These are phyloP conservation scores for Agelastica alni DNA, from an alignment of 2,888 invertebrate species.

Conservation along the genomic window DNA sequence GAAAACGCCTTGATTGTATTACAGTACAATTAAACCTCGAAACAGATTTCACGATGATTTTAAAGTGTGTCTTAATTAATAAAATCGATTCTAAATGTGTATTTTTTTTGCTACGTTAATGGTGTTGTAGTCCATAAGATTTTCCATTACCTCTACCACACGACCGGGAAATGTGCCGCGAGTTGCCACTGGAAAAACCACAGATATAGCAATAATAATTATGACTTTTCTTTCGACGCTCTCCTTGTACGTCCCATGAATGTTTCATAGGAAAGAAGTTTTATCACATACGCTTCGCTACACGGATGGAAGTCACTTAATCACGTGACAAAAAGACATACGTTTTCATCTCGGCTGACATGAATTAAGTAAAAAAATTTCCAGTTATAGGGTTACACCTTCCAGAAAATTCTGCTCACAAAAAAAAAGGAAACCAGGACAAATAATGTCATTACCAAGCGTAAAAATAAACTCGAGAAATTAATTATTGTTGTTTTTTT, in stretches of 20 bases:
- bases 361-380: conserved; percentile 14
- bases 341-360: conserved; percentile 15
- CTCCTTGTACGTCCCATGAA: conserved; percentile 24
- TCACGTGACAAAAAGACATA: conserved; percentile 17
- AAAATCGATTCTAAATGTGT: too few relatives aligned
- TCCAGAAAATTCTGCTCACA: neutral
- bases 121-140: too few relatives aligned
- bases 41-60: too few relatives aligned
- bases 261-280: conserved; percentile 18
- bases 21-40: too few relatives aligned
- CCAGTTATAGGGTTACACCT: neutral
- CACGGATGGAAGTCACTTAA: conserved; percentile 17
- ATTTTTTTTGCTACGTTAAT: too few relatives aligned
- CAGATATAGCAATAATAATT: conserved; percentile 20
- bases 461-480: too few relatives aligned
- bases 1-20: too few relatives aligned
- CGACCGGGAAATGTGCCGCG: too few relatives aligned
- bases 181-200: neutral
- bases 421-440: neutral
- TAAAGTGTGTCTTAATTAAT: too few relatives aligned
- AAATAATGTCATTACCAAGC: too few relatives aligned
- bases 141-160: too few relatives aligned
- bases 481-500: too few relatives aligned
- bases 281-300: conserved; percentile 17
- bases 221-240: conserved; percentile 17